phyloP scores from a whole-genome alignment of 1,140 invertebrate species.

The Diploscapter pachys region DNA sequence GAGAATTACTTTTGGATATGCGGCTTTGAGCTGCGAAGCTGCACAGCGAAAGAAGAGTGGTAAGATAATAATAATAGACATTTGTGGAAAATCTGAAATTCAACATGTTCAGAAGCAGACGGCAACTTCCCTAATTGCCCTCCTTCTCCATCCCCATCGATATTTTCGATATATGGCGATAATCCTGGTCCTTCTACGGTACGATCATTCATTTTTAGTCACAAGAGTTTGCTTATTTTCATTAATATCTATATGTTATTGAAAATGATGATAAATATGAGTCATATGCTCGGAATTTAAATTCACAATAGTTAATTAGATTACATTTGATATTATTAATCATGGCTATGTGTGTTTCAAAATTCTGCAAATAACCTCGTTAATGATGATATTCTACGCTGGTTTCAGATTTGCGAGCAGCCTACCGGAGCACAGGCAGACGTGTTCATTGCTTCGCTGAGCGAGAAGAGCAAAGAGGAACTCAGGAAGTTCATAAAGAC shows the following conservation, averaged over 20 bases:
- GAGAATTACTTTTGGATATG: conserved; percentile 13
- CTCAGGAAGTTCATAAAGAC: conserved; percentile 39
- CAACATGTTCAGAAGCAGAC: too few relatives aligned
- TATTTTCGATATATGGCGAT: conserved; percentile 22
- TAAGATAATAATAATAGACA: conserved; percentile 10
- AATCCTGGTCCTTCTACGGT: conserved; percentile 17
- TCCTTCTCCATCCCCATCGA: conserved; percentile 10
- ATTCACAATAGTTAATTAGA: conserved; percentile 1
- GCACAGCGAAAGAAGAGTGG: conserved; percentile 11
- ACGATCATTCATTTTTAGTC: neutral
- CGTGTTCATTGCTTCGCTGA: conserved; percentile 34
- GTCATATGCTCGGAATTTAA: conserved; percentile 2
- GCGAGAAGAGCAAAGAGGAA: conserved; percentile 33
- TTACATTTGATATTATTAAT: neutral
- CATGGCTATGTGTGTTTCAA: neutral
- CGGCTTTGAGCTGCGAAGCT: conserved; percentile 14
- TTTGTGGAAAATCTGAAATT: too few relatives aligned
- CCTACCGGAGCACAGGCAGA: conserved; percentile 39
- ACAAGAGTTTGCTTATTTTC: neutral
- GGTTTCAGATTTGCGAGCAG: conserved; percentile 27
- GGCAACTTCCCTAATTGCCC: neutral
- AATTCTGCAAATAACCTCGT: neutral
- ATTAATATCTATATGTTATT: neutral
- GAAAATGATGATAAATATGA: neutral
- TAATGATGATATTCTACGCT: neutral